These are phyloP conservation scores for Heteromormyrus szaboi DNA, from an alignment of 2,797 vertebrate species.

Conservation along the genomic window DNA sequence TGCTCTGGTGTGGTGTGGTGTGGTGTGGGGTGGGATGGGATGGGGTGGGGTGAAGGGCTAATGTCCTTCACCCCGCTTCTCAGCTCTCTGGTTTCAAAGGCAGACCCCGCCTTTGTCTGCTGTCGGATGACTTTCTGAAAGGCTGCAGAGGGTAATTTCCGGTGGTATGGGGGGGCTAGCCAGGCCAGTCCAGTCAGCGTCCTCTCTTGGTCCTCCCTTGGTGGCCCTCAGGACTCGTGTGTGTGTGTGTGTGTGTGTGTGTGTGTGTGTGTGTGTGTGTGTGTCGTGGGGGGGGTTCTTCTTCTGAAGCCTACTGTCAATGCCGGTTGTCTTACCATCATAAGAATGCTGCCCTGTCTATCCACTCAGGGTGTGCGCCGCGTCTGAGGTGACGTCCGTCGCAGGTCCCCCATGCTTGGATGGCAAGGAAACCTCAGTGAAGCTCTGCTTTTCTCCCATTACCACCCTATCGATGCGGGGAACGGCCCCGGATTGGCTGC, in stretches of 20 bases:
- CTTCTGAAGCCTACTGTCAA: neutral
- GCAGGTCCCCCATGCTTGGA: neutral
- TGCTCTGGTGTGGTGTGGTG: too few relatives aligned
- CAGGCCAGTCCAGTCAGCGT: neutral
- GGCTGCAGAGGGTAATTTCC: neutral
- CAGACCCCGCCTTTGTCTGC: neutral
- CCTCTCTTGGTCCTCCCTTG: neutral
- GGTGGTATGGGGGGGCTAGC: neutral
- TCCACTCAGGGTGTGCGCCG: neutral
- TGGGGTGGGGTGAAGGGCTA: neutral
- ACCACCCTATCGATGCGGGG: neutral
- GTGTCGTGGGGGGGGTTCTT: neutral
- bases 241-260: too few relatives aligned
- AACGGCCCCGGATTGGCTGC: neutral
- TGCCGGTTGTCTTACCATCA: neutral
- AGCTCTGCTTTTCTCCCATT: neutral
- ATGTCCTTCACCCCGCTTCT: neutral
- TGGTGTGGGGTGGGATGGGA: too few relatives aligned
- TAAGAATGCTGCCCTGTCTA: neutral
- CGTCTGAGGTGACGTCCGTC: neutral
- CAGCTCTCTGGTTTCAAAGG: slow-evolving; percentile 11
- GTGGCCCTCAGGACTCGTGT: neutral
- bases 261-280: too few relatives aligned
- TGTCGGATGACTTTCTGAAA: neutral
- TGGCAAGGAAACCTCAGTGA: neutral